Percentiles rank a stretch among this genome's conserved stretches.
These are phyloP conservation scores for Octonoba sinensis DNA, from an alignment of 2,888 invertebrate genomes.

Conservation along the genomic window DNA sequence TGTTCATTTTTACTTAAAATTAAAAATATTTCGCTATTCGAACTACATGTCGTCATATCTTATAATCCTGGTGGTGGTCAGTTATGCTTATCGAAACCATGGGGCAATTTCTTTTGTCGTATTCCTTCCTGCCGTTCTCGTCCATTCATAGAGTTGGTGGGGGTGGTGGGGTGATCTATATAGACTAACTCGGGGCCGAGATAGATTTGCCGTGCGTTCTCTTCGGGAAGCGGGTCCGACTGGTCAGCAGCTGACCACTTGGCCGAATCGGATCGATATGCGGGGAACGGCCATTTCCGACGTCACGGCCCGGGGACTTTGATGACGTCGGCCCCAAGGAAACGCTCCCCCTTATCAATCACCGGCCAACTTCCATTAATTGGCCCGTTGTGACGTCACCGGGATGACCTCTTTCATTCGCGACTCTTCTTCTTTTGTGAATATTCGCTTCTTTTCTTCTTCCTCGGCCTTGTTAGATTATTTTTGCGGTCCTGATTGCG, in stretches of 20 bases:
- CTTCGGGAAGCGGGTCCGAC: conserved; percentile 12
- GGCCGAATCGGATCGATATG: conserved; percentile 44
- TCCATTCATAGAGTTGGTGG: neutral
- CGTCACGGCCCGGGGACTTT: conserved; percentile 56
- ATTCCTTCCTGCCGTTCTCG: no score
- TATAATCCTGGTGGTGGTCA: no score
- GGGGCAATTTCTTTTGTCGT: no score
- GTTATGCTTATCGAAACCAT: no score
- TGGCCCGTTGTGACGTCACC: conserved; percentile 61
- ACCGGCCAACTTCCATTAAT: conserved; percentile 60
- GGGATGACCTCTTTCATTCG: conserved; percentile 59
- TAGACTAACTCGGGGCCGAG: conserved; percentile 1
- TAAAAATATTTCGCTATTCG: no score
- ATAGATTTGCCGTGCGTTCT: conserved; percentile 37
- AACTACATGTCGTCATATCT: no score
- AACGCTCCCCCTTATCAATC: conserved; percentile 59
- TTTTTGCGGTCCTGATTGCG: conserved; percentile 42
- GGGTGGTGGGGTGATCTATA: neutral
- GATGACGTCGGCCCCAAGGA: conserved; percentile 57
- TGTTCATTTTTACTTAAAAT: no score
- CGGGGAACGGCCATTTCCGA: conserved; percentile 55
- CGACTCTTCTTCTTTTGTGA: conserved; percentile 52
- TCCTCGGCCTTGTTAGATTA: conserved; percentile 16
- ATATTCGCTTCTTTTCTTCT: conserved; percentile 48
- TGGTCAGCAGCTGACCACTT: conserved; percentile 46